Conservation (phyloP, 2,113 vertebrate species). For the Odobenus rosmarus region DNA sequence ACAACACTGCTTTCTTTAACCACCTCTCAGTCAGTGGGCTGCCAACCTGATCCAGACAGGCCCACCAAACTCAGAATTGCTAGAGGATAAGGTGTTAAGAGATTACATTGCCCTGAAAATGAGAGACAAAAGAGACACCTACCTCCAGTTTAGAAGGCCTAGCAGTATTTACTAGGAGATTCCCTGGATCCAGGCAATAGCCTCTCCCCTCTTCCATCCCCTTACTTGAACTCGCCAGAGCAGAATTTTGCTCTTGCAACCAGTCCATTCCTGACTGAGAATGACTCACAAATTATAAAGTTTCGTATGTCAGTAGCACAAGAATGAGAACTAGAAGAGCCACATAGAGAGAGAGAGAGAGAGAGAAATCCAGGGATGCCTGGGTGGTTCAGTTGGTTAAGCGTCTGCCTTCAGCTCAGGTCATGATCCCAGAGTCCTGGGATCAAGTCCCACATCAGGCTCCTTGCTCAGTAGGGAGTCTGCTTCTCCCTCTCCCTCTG, state of each 20-base stretch:
- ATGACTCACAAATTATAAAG: background rate
- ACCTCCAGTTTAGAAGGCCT: background rate
- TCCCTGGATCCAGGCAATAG: background rate
- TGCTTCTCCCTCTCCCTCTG: too few species aligned
- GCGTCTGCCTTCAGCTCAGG: background rate
- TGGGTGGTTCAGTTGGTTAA: background rate
- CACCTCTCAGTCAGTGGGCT: background rate
- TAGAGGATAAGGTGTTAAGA: background rate
- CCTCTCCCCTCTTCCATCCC: background rate
- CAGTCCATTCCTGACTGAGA: background rate
- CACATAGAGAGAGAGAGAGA: background rate
- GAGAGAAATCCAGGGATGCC: background rate
- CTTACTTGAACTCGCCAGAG: background rate
- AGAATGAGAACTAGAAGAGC: background rate
- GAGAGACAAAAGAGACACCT: background rate
- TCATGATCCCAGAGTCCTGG: too few species aligned
- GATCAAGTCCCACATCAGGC: too few species aligned
- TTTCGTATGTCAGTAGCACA: background rate
- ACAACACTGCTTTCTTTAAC: background rate
- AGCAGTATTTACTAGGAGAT: background rate
- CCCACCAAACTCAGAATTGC: background rate
- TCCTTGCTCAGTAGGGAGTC: too few species aligned
- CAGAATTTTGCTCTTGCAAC: conserved; percentile 30
- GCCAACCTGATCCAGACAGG: background rate
- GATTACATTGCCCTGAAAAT: background rate